Percentiles rank a stretch among this genome's conserved stretches.
Evolutionary conservation across 2,113 vertebrate species (phyloP).

Genomic region (Bufo gargarizans): DNA sequence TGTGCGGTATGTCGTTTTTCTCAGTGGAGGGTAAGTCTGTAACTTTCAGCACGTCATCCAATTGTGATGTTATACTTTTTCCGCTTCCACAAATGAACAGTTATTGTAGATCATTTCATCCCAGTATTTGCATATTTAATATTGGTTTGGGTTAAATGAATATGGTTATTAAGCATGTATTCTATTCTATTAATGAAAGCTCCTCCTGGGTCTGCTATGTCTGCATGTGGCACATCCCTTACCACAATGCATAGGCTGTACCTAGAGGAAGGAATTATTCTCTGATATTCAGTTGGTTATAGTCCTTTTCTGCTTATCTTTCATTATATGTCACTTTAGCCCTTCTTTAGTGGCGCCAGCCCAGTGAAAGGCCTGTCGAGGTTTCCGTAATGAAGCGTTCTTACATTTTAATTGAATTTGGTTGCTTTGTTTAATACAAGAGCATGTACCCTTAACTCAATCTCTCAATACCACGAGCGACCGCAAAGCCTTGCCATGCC

Average conservation of each 20-base stretch:
- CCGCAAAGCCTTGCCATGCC: background rate
- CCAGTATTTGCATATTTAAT: background rate
- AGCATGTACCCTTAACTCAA: background rate
- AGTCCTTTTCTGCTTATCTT: background rate
- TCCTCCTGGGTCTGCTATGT: background rate
- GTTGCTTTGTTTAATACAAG: background rate
- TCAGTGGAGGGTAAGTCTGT: background rate
- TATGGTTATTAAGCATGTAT: background rate
- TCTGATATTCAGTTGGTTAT: background rate
- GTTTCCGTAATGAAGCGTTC: background rate
- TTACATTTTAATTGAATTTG: background rate
- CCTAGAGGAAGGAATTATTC: background rate
- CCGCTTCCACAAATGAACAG: background rate
- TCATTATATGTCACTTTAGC: background rate
- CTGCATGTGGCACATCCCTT: background rate
- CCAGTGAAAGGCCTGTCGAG: background rate
- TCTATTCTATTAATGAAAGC: background rate
- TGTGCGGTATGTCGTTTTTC: background rate
- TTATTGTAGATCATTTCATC: background rate
- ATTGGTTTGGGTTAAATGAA: background rate
- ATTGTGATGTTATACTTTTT: background rate
- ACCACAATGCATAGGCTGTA: background rate
- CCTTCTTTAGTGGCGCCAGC: background rate
- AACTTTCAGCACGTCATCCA: background rate
- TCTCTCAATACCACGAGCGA: background rate